phyloP scores from a whole-genome alignment of 2,797 vertebrate species.

The Acrossocheilus wenchowensis region DNA sequence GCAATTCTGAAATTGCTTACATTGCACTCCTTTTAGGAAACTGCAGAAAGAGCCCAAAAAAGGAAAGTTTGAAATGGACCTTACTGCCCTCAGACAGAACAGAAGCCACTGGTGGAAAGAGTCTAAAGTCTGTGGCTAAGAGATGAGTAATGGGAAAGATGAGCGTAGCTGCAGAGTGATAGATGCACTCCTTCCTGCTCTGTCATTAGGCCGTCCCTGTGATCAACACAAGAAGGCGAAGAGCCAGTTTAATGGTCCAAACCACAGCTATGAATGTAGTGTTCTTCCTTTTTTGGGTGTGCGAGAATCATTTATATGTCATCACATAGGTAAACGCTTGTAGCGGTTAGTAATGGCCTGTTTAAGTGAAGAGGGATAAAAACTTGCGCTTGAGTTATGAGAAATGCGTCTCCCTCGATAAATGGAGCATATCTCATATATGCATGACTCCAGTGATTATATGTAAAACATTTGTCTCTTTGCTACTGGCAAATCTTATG shows the following conservation, averaged over 20 bases:
- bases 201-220: slow-evolving; percentile 51
- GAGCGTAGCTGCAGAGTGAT: slow-evolving; percentile 36
- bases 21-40: slow-evolving; percentile 1
- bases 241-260: slow-evolving; percentile 27
- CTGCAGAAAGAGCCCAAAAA: not conserved
- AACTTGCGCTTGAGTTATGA: not conserved
- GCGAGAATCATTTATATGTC: slow-evolving; percentile 23
- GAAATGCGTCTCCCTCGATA: not conserved
- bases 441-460: not conserved
- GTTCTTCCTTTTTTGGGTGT: slow-evolving; percentile 50
- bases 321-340: slow-evolving; percentile 26
- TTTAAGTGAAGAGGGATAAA: slow-evolving; percentile 2
- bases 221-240: slow-evolving; percentile 52
- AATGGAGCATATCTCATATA: not conserved
- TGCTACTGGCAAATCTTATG: not conserved
- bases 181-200: slow-evolving; percentile 39
- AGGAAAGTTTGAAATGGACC: slow-evolving; percentile 20
- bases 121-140: slow-evolving; percentile 29
- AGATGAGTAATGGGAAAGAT: slow-evolving; percentile 52
- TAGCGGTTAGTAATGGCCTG: slow-evolving; percentile 34
- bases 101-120: slow-evolving; percentile 19
- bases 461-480: not conserved
- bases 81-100: slow-evolving; percentile 16
- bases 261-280: slow-evolving; percentile 24
- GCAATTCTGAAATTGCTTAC: slow-evolving; percentile 12